Conservation (phyloP, 2,888 invertebrate genomes). For the Panopea generosa region DNA sequence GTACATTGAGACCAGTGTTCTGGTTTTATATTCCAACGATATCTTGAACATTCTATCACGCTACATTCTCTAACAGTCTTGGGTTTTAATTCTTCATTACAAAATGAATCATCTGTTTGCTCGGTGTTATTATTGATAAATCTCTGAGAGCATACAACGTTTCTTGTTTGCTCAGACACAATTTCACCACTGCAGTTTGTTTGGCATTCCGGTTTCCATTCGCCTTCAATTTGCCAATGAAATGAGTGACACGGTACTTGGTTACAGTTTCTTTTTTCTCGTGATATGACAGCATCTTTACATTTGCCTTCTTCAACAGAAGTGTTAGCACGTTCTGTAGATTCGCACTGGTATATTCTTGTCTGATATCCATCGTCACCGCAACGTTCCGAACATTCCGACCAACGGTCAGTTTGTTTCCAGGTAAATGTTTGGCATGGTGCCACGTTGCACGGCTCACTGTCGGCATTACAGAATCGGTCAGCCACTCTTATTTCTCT, state of each 20-base stretch:
- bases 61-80: constrained; percentile 20
- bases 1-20: constrained; percentile 71
- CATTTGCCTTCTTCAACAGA: constrained; percentile 36
- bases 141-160: constrained; percentile 34
- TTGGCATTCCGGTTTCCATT: constrained; percentile 48
- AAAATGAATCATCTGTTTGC: constrained; percentile 31
- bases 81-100: constrained; percentile 13
- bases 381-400: constrained; percentile 61
- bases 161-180: constrained; percentile 23
- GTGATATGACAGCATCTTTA: constrained; percentile 2
- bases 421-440: constrained; percentile 46
- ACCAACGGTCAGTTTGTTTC: constrained; percentile 40
- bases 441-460: constrained; percentile 42
- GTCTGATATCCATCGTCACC: constrained; percentile 47
- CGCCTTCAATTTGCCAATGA: constrained; percentile 27
- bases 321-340: constrained; percentile 16
- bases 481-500: constrained; percentile 39
- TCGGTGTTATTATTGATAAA: constrained; percentile 31
- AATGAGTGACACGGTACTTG: constrained; percentile 38
- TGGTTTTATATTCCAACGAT: constrained; percentile 66
- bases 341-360: constrained; percentile 36
- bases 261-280: constrained; percentile 45
- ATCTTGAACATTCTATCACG: constrained; percentile 30
- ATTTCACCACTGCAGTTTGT: constrained; percentile 20
- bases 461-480: constrained; percentile 34